These are phyloP conservation scores for Lontra canadensis DNA, from an alignment of 2,113 vertebrate genomes.

Conservation along the genomic window DNA sequence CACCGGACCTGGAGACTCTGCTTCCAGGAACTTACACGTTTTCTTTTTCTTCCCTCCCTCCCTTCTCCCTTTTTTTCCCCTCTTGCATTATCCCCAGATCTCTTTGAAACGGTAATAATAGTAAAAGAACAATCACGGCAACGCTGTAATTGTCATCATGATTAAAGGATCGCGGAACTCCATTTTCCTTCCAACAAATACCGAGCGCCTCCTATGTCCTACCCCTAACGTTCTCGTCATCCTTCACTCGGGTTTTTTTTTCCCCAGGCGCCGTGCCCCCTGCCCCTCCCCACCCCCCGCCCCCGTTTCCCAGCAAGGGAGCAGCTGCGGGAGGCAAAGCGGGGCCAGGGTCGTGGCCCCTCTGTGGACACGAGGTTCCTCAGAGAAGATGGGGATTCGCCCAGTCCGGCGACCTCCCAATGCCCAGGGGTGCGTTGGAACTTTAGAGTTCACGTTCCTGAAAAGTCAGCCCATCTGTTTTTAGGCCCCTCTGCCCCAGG, in stretches of 20 bases:
- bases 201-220: accelerated
- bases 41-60: not conserved
- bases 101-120: not conserved
- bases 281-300: not conserved
- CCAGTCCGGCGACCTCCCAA: accelerated
- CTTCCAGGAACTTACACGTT: not conserved
- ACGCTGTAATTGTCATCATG: accelerated
- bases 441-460: not conserved
- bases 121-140: too few relatives aligned
- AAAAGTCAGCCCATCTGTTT: not conserved
- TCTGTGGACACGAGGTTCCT: accelerated
- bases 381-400: not conserved
- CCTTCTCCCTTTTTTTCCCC: not conserved
- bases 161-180: accelerated
- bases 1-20: accelerated
- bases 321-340: accelerated
- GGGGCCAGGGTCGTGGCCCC: accelerated
- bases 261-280: accelerated
- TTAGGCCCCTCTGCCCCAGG: not conserved
- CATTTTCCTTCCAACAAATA: not conserved
- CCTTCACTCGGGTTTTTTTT: not conserved
- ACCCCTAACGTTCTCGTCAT: accelerated
- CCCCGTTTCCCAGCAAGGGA: not conserved
- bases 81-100: not conserved
- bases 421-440: not conserved